A percentile compares a stretch with the other conserved stretches of the same genome.
Conservation (phyloP, 2,113 vertebrate species). For the Gracilinanus agilis region DNA sequence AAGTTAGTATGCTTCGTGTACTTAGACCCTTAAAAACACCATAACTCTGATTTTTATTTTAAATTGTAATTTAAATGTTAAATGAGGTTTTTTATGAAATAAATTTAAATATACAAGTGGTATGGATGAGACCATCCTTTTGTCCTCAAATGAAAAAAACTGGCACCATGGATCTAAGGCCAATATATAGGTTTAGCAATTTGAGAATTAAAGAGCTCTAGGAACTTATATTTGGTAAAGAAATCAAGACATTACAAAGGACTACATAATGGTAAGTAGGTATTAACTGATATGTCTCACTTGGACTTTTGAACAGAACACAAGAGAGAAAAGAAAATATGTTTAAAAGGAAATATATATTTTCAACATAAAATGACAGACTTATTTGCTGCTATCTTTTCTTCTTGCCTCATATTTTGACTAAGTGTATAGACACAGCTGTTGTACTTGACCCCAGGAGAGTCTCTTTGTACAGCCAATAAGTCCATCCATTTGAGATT, state of each 20-base stretch:
- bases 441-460: conserved; percentile 57
- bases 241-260: not conserved
- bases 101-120: not conserved
- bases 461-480: conserved; percentile 58
- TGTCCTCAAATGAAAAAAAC: not conserved
- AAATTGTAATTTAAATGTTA: not conserved
- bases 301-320: not conserved
- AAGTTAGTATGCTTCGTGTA: no score
- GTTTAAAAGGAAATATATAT: conserved; percentile 1
- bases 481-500: conserved; percentile 44
- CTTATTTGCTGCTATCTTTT: conserved; percentile 73
- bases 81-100: not conserved
- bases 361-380: conserved; percentile 63
- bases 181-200: not conserved
- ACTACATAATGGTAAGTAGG: not conserved
- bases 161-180: not conserved
- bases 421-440: conserved; percentile 62
- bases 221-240: not conserved
- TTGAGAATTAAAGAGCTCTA: not conserved
- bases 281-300: conserved; percentile 12
- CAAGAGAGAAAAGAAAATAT: conserved; percentile 36
- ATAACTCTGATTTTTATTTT: not conserved
- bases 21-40: not conserved
- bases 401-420: conserved; percentile 69
- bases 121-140: not conserved